These are phyloP conservation scores for Trochalopteron elliotii DNA, from an alignment of 2,113 vertebrate genomes.

Conservation along the genomic window DNA sequence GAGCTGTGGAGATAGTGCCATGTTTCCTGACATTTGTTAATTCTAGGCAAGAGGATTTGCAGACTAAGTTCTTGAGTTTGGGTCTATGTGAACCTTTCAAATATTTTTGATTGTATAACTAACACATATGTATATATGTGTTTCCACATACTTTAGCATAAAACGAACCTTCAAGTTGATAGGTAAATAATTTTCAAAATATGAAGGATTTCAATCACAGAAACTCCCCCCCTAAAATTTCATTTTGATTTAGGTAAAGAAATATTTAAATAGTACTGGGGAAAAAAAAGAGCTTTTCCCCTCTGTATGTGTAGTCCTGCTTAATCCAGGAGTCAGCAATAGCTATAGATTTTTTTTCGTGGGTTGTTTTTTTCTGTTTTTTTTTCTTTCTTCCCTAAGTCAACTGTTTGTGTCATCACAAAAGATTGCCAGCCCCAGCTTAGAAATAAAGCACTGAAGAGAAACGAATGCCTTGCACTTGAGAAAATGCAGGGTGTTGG, in stretches of 20 bases:
- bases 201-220: not conserved
- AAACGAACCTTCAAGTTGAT: not conserved
- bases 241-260: not conserved
- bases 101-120: not conserved
- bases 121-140: not conserved
- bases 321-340: not conserved
- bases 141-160: not conserved
- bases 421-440: not conserved
- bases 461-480: not conserved
- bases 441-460: not conserved
- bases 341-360: not conserved
- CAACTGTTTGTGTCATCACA: not conserved
- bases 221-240: not conserved
- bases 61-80: not conserved
- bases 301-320: rapidly evolving
- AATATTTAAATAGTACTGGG: not conserved
- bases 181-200: not conserved
- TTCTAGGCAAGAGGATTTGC: not conserved
- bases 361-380: not conserved
- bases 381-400: not conserved
- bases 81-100: not conserved
- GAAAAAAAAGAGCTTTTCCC: not conserved
- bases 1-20: not conserved
- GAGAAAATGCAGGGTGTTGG: not conserved
- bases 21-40: not conserved